Evolutionary conservation across 2,888 invertebrate species (phyloP), one percentile per base, ranked within the genome.

Genomic region (Caenorhabditis japonica): DNA sequence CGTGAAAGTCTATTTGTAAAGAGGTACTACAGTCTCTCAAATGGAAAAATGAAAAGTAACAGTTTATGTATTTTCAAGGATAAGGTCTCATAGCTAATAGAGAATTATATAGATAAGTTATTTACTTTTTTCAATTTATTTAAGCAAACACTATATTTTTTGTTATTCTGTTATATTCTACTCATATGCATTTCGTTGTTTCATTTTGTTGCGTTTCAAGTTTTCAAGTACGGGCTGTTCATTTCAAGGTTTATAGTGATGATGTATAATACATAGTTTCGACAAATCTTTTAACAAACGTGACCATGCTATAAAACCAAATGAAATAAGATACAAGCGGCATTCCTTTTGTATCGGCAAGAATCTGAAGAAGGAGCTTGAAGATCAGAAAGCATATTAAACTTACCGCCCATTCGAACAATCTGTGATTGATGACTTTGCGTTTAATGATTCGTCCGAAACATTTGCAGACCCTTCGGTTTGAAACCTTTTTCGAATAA

Each of bases 321-420:
- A n/a, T n/a, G n/a, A n/a, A n/a, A n/a, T n/a, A n/a, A n/a, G n/a
- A n/a, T n/a, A n/a, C 33, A 39, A 49, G 66, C 66, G 49, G 56
- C 66, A 66, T 66, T 66, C 66, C 66, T 56, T 58, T 39, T 33
- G 33, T 17, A 3, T 30, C 33, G 49, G 39, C 33, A 56, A 12
- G 17, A 34, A 7, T 30, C 30, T 30, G 5, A 30, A n/a, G n/a
- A n/a, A 30, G 30, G 66, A 66, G 66, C 56, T 66, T 49, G 43
- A 44, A 66, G 66, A 66, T 66, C 56, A 66, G 34, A 58, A 66
- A 66, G 51, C 66, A 66, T 66, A 66, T 66, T 56, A 56, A 66
- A 66, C 66, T 56, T 58, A 66, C 66, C 66, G 66, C 66, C 66
- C 66, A 66, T 66, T 51, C 46, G 56, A 58, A 58, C 56, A 66